Conservation (phyloP, 2,888 invertebrate genomes). For the Notodonta ziczac region DNA sequence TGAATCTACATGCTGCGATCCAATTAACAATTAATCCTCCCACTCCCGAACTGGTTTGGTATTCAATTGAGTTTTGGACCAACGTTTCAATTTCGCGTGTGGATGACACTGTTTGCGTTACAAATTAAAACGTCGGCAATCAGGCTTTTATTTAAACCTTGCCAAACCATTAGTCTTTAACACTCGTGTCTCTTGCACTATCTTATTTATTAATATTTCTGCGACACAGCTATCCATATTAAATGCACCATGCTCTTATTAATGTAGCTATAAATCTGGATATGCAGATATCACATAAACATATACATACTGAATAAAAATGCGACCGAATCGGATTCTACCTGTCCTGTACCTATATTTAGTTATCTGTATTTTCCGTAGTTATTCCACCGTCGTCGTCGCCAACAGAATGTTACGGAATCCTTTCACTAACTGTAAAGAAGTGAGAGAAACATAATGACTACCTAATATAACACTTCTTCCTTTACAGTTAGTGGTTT, state of each 20-base stretch:
- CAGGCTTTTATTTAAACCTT: slow-evolving; percentile 55
- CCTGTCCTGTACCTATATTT: too few relatives aligned
- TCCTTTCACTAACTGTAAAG: slow-evolving; percentile 9
- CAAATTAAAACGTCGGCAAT: slow-evolving; percentile 67
- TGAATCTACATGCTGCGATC: slow-evolving; percentile 67
- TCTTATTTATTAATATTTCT: not conserved
- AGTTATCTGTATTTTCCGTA: not conserved
- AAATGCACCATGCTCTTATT: too few relatives aligned
- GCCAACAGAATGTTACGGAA: not conserved
- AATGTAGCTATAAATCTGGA: too few relatives aligned
- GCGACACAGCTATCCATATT: too few relatives aligned
- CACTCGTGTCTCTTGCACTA: not conserved
- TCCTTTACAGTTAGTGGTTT: slow-evolving; percentile 6
- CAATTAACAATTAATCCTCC: slow-evolving; percentile 77
- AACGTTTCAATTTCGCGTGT: slow-evolving; percentile 68
- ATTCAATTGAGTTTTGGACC: slow-evolving; percentile 66
- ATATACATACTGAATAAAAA: not conserved
- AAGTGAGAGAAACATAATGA: slow-evolving; percentile 2
- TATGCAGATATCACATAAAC: too few relatives aligned
- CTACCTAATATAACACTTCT: slow-evolving; percentile 4
- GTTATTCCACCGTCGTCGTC: slow-evolving; percentile 3
- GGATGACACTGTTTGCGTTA: slow-evolving; percentile 65
- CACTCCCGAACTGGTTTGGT: slow-evolving; percentile 55
- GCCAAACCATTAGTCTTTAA: slow-evolving; percentile 34
- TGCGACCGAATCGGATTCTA: not conserved